These are phyloP conservation scores for Conchocele bisecta DNA, from an alignment of 2,888 invertebrate species.

Conservation along the genomic window DNA sequence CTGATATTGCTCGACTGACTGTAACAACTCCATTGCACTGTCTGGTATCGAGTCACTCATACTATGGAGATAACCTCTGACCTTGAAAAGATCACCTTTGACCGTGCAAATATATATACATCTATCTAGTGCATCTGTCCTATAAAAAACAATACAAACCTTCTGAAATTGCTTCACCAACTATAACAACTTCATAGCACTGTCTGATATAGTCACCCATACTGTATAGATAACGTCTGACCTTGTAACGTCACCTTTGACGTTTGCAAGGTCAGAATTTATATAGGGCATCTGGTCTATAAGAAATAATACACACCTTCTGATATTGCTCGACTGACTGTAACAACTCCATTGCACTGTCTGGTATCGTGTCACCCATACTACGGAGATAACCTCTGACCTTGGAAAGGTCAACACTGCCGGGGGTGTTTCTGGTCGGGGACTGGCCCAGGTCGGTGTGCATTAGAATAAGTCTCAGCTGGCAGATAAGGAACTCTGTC, in stretches of 20 bases:
- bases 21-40: conserved; percentile 44
- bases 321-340: conserved; percentile 61
- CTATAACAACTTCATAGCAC: conserved; percentile 47
- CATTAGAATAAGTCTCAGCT: conserved; percentile 32
- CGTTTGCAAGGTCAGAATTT: no score
- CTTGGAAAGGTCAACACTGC: conserved; percentile 42
- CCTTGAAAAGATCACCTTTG: conserved; percentile 47
- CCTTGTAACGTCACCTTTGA: no score
- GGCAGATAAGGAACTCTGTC: conserved; percentile 27
- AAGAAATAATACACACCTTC: conserved; percentile 24
- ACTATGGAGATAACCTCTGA: conserved; percentile 49
- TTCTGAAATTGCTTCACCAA: conserved; percentile 60
- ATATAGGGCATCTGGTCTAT: not conserved
- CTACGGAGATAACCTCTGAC: conserved; percentile 51
- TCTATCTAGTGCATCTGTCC: no score
- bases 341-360: conserved; percentile 45
- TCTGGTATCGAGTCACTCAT: conserved; percentile 53
- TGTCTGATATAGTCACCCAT: no score
- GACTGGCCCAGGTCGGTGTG: not conserved
- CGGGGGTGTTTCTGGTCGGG: not conserved
- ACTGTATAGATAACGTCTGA: no score
- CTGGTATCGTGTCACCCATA: conserved; percentile 53
- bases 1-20: conserved; percentile 61
- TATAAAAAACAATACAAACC: no score
- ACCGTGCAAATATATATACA: no score